Evolutionary conservation across 2,888 invertebrate species (phyloP).

Genomic region (Platycnemis pennipes): DNA sequence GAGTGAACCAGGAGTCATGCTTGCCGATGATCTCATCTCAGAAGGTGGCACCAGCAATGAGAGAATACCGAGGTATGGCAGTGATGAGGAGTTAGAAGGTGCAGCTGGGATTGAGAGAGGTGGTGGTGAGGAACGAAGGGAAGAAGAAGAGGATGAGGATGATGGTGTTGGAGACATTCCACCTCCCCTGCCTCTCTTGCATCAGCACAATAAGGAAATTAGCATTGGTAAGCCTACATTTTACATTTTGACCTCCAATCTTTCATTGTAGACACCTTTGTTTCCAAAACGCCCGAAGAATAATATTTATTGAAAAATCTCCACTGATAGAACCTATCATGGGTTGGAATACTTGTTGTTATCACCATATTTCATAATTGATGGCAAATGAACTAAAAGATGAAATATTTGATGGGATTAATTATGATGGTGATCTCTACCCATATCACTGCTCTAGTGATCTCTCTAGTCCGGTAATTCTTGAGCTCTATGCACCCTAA

Average conservation of each 20-base stretch:
- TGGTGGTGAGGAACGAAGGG: conserved; percentile 45
- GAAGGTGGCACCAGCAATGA: conserved; percentile 36
- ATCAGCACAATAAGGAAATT: conserved; percentile 72
- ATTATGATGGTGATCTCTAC: too few relatives aligned
- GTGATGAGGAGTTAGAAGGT: conserved; percentile 49
- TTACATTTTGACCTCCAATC: neutral
- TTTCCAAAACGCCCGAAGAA: neutral
- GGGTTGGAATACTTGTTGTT: too few relatives aligned
- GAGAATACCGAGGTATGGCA: conserved; percentile 41
- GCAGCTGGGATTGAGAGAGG: conserved; percentile 34
- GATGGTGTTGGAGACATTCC: conserved; percentile 90
- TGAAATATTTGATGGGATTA: too few relatives aligned
- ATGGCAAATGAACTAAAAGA: too few relatives aligned
- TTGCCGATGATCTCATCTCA: conserved; percentile 45
- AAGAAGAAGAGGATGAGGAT: conserved; percentile 85
- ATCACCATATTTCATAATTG: too few relatives aligned
- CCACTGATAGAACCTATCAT: too few relatives aligned
- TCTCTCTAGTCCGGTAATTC: too few relatives aligned
- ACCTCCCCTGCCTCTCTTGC: conserved; percentile 88
- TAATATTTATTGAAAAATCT: neutral
- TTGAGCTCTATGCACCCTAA: too few relatives aligned
- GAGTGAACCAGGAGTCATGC: conserved; percentile 27
- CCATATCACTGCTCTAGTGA: too few relatives aligned
- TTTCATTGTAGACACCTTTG: neutral
- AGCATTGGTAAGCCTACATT: conserved; percentile 71